Conservation (phyloP, 2,113 vertebrate genomes). For the Pseudopipra pipra region DNA sequence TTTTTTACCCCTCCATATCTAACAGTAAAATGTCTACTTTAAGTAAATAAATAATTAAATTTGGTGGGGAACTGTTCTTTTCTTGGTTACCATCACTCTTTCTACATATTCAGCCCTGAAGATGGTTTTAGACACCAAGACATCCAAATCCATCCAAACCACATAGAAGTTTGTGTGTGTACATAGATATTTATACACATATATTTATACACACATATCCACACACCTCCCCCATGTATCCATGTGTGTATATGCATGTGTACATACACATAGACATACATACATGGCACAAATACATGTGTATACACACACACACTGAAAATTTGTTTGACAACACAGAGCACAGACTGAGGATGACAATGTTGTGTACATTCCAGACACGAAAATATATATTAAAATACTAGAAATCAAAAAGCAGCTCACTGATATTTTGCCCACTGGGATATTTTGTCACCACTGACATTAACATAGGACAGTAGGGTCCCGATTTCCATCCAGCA, state of each 20-base stretch:
- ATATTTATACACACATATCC: background rate
- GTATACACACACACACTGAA: background rate
- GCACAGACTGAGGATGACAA: background rate
- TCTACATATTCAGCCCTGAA: background rate
- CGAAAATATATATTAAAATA: background rate
- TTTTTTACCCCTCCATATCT: background rate
- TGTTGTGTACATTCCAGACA: background rate
- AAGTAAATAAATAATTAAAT: background rate
- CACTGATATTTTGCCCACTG: background rate
- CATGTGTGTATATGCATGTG: too few relatives aligned
- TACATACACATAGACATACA: too few relatives aligned
- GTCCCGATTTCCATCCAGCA: background rate
- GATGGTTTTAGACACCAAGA: background rate
- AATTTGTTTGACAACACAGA: background rate
- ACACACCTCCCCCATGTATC: rapidly evolving
- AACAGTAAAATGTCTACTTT: background rate
- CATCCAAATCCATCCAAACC: background rate
- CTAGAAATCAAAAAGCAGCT: background rate
- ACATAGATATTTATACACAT: too few relatives aligned
- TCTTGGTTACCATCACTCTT: background rate
- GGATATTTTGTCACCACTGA: background rate
- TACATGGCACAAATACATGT: background rate
- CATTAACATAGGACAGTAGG: background rate
- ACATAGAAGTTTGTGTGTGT: background rate
- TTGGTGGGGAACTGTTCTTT: background rate